Percentiles rank a stretch among this genome's conserved stretches.
These are phyloP conservation scores for Clusia tigrina DNA, from an alignment of 2,888 invertebrate genomes.

Conservation along the genomic window DNA sequence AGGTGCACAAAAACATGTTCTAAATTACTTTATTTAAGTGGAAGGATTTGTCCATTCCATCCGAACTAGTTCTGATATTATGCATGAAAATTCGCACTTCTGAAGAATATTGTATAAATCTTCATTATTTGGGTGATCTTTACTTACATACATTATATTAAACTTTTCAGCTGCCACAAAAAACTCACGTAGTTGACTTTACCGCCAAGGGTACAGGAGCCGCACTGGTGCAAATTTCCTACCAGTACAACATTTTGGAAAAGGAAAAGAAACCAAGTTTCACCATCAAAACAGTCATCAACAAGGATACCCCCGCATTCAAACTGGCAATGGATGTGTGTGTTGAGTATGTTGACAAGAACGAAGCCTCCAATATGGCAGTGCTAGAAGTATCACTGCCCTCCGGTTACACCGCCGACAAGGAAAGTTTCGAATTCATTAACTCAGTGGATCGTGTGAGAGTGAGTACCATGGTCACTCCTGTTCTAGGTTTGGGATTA, in stretches of 20 bases:
- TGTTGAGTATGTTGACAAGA: not conserved
- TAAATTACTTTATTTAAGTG: too few species aligned
- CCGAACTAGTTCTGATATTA: too few species aligned
- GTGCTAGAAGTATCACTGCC: conserved; percentile 87
- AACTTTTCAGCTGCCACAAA: conserved; percentile 31
- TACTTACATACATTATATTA: not conserved
- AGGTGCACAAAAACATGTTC: too few species aligned
- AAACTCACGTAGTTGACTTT: conserved; percentile 72
- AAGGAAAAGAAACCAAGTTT: conserved; percentile 54
- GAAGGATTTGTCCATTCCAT: too few species aligned
- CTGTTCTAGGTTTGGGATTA: not conserved
- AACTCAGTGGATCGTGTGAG: conserved; percentile 58
- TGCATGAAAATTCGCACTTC: too few species aligned
- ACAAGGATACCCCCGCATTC: not conserved
- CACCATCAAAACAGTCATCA: not conserved
- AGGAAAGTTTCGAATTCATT: conserved; percentile 73
- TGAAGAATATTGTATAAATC: too few species aligned
- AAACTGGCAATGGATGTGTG: not conserved
- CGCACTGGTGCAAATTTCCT: conserved; percentile 76
- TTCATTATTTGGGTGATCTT: too few species aligned
- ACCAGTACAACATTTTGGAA: conserved; percentile 80
- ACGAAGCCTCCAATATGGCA: conserved; percentile 77
- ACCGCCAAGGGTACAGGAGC: conserved; percentile 81
- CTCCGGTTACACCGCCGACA: conserved; percentile 84
- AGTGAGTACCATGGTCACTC: conserved; percentile 41